A percentile compares a stretch with the other conserved stretches of the same genome.
These are phyloP conservation scores for Tupaia tana DNA, from an alignment of 2,113 vertebrate genomes.

Conservation along the genomic window DNA sequence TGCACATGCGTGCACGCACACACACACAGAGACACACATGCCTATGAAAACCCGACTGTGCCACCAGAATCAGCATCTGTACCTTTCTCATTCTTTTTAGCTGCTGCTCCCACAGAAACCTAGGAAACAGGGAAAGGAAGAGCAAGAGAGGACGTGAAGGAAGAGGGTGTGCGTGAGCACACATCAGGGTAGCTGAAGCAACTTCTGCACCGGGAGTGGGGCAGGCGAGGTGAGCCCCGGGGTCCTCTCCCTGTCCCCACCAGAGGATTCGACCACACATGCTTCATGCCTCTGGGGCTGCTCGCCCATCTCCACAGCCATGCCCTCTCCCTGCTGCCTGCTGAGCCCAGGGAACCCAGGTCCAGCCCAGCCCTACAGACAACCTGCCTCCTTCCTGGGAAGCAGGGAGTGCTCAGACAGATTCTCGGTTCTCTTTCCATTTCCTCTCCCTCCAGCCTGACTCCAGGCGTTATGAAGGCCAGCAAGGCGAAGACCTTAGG, in stretches of 20 bases:
- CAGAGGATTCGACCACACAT: accelerated
- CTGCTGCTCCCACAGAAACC: neutral
- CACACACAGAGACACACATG: neutral
- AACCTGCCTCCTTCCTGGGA: neutral
- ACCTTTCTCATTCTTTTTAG: neutral
- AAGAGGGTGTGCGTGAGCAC: accelerated
- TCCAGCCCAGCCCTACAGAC: neutral
- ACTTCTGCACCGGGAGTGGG: neutral
- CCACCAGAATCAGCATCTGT: neutral
- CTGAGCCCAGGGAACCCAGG: neutral
- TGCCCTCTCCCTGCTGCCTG: neutral
- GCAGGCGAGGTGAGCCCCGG: accelerated
- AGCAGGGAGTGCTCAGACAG: too few relatives aligned
- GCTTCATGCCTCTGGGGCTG: neutral
- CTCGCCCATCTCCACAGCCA: neutral
- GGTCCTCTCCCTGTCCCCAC: accelerated
- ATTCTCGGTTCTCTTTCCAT: neutral
- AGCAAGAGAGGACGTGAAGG: neutral
- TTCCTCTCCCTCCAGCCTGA: neutral
- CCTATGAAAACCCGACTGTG: neutral
- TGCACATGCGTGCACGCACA: neutral
- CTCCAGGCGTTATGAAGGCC: neutral
- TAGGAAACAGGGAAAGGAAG: neutral
- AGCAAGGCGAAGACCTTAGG: neutral
- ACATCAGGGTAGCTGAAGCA: too few relatives aligned